Percentiles rank a stretch among this genome's conserved stretches.
These are phyloP conservation scores for Antitype chi DNA, from an alignment of 2,888 invertebrate species.

Conservation along the genomic window DNA sequence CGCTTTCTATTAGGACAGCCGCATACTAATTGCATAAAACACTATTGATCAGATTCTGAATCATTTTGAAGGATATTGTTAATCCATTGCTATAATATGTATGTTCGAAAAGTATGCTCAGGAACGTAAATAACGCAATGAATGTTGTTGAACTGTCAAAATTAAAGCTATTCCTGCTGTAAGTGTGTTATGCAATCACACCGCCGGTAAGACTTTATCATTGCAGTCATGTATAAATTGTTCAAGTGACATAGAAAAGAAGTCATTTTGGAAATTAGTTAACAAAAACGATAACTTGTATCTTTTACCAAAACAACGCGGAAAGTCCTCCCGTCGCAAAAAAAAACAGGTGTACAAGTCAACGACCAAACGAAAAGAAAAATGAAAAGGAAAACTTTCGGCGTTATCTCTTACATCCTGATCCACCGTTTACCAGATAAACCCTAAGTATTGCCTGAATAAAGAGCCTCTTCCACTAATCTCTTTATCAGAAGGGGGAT, in stretches of 20 bases:
- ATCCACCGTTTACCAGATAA: slow-evolving; percentile 68
- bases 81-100: too few relatives aligned
- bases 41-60: too few relatives aligned
- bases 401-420: slow-evolving; percentile 55
- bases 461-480: slow-evolving; percentile 64
- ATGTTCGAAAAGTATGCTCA: too few relatives aligned
- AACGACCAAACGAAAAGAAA: slow-evolving; percentile 26
- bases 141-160: too few relatives aligned
- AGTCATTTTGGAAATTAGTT: too few relatives aligned
- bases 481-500: slow-evolving; percentile 62
- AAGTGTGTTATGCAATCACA: too few relatives aligned
- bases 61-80: too few relatives aligned
- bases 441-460: slow-evolving; percentile 65
- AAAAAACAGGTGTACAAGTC: slow-evolving; percentile 25
- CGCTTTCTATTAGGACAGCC: too few relatives aligned
- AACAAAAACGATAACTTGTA: too few relatives aligned
- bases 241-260: background rate
- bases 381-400: slow-evolving; percentile 33
- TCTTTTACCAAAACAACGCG: background rate
- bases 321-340: background rate
- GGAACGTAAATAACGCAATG: too few relatives aligned
- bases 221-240: background rate
- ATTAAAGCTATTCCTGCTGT: too few relatives aligned
- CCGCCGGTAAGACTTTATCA: background rate
- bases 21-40: too few relatives aligned